A percentile compares a stretch with the other conserved stretches of the same genome.
Evolutionary conservation across 2,113 vertebrate species (phyloP).

Genomic region (Nannobrachium achirus): DNA sequence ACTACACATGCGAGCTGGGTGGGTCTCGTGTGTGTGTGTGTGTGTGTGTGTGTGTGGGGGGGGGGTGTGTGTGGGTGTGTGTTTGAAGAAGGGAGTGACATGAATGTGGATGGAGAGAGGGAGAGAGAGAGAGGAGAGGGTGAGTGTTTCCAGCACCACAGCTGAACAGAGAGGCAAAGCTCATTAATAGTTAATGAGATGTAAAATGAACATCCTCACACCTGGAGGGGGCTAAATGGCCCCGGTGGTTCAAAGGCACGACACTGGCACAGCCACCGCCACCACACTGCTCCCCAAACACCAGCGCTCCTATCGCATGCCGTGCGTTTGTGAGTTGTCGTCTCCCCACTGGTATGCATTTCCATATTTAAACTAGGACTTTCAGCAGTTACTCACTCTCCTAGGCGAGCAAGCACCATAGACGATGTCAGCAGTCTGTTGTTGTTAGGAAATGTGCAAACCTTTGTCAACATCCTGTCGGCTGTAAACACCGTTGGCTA

Average conservation of each 20-base stretch:
- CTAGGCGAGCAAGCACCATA: neutral
- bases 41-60: slow-evolving; percentile 19
- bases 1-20: slow-evolving; percentile 44
- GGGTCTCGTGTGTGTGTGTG: slow-evolving; percentile 34
- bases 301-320: too few relatives aligned
- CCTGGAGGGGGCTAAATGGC: slow-evolving; percentile 60
- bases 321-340: neutral
- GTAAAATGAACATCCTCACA: slow-evolving; percentile 66
- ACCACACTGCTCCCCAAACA: neutral
- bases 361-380: slow-evolving; percentile 18
- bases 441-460: too few relatives aligned
- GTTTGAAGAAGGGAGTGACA: neutral
- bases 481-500: too few relatives aligned
- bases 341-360: slow-evolving; percentile 8
- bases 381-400: slow-evolving; percentile 16
- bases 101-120: neutral
- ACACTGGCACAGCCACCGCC: slow-evolving; percentile 7
- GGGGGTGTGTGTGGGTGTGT: slow-evolving; percentile 18
- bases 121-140: slow-evolving; percentile 4
- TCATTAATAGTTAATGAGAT: slow-evolving; percentile 72
- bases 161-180: slow-evolving; percentile 33
- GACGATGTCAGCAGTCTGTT: neutral
- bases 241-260: slow-evolving; percentile 49
- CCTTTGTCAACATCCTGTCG: too few relatives aligned
- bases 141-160: slow-evolving; percentile 21